Evolutionary conservation across 2,888 invertebrate genomes (phyloP).

Genomic region (Clistopyga incitator): DNA sequence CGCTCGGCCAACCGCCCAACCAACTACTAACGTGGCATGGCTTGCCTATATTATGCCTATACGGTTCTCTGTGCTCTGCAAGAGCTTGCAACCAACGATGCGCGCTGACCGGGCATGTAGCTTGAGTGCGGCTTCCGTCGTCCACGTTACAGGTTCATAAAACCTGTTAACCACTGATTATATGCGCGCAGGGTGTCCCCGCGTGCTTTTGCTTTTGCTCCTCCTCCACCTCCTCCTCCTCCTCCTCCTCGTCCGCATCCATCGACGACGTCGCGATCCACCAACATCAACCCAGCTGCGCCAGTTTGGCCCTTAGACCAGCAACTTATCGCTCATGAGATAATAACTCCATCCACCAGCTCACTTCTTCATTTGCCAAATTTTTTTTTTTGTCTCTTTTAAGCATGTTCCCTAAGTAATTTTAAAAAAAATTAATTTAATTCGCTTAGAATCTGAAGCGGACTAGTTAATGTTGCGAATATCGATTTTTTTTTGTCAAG

Average conservation of each 20-base stretch:
- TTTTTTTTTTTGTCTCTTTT: too few relatives aligned
- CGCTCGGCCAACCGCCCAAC: slow-evolving; percentile 68
- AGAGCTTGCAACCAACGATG: slow-evolving; percentile 57
- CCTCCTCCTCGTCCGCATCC: slow-evolving; percentile 42
- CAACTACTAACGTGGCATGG: slow-evolving; percentile 60
- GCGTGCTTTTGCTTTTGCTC: slow-evolving; percentile 67
- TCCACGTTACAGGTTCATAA: slow-evolving; percentile 83
- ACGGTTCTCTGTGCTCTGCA: slow-evolving; percentile 63
- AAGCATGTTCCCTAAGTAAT: too few relatives aligned
- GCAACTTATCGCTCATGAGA: background rate
- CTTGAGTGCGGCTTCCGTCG: slow-evolving; percentile 83
- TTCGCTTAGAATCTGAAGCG: too few relatives aligned
- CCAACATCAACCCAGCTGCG: slow-evolving; percentile 1
- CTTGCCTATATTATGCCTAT: slow-evolving; percentile 66
- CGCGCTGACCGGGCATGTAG: slow-evolving; percentile 73
- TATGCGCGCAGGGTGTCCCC: slow-evolving; percentile 75
- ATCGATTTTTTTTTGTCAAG: too few relatives aligned
- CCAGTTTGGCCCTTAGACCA: slow-evolving; percentile 46
- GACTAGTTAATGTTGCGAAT: too few relatives aligned
- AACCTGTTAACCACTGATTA: slow-evolving; percentile 82
- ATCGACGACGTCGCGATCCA: slow-evolving; percentile 23
- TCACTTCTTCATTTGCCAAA: background rate
- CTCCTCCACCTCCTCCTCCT: slow-evolving; percentile 55
- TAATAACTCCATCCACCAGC: background rate
- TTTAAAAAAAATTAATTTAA: too few relatives aligned